These are phyloP conservation scores for Leptodactylus fuscus DNA, from an alignment of 2,113 vertebrate species.

Conservation along the genomic window DNA sequence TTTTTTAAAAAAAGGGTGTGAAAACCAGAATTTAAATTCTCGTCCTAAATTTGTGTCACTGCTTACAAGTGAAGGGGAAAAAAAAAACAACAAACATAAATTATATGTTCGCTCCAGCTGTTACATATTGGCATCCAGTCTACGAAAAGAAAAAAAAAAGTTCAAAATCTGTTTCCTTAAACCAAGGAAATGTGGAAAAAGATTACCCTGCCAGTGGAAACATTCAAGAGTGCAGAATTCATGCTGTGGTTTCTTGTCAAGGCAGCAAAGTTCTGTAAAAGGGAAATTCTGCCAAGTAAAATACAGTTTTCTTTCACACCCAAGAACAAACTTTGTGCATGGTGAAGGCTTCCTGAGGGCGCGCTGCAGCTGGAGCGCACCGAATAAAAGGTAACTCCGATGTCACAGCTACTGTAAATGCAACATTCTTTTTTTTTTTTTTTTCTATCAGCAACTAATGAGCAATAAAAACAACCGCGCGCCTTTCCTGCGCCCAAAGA, in stretches of 20 bases:
- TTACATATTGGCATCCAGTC: slow-evolving; percentile 81
- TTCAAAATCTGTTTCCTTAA: slow-evolving; percentile 98
- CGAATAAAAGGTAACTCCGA: slow-evolving; percentile 88
- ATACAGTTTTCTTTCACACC: slow-evolving; percentile 88
- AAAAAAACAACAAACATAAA: slow-evolving; percentile 68
- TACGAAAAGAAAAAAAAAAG: slow-evolving; percentile 76
- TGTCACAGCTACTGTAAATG: slow-evolving; percentile 94
- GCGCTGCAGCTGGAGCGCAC: slow-evolving; percentile 88
- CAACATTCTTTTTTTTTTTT: slow-evolving; percentile 69
- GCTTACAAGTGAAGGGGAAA: slow-evolving; percentile 60
- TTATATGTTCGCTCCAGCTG: slow-evolving; percentile 80
- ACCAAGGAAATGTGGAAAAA: slow-evolving; percentile 94
- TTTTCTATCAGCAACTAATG: slow-evolving; percentile 82
- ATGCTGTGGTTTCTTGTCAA: slow-evolving; percentile 90
- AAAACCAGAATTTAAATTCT: background rate
- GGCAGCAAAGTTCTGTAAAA: slow-evolving; percentile 92
- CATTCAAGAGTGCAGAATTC: slow-evolving; percentile 81
- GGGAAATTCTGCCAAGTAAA: slow-evolving; percentile 91
- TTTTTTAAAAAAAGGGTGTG: slow-evolving; percentile 10
- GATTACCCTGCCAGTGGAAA: slow-evolving; percentile 89
- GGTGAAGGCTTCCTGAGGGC: slow-evolving; percentile 92
- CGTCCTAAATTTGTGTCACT: slow-evolving; percentile 58
- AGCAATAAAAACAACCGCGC: slow-evolving; percentile 78
- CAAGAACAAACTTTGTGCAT: slow-evolving; percentile 86
- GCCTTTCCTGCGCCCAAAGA: slow-evolving; percentile 67